phyloP scores from a whole-genome alignment of 2,797 vertebrate genomes.

The Todus mexicanus region DNA sequence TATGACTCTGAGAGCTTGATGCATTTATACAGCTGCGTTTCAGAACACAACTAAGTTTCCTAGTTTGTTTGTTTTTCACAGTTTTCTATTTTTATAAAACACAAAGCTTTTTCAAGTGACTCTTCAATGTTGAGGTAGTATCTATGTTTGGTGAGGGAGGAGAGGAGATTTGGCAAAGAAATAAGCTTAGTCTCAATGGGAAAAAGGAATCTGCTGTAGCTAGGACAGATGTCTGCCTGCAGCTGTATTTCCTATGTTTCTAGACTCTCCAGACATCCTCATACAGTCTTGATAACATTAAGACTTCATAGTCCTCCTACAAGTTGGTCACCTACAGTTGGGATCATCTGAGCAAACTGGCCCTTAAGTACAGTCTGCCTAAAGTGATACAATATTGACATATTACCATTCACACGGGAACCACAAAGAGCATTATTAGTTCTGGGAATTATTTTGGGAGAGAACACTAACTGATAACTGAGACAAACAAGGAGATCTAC shows the following conservation, averaged over 20 bases:
- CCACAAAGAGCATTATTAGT: not conserved
- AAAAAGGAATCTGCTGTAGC: not conserved
- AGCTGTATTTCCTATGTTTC: not conserved
- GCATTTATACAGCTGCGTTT: not conserved
- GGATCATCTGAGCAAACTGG: not conserved
- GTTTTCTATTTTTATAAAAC: not conserved
- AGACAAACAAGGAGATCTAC: not conserved
- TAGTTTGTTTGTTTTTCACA: not conserved
- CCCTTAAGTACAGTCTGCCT: not conserved
- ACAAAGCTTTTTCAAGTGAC: not conserved
- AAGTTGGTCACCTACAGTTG: not conserved
- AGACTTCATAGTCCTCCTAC: not conserved
- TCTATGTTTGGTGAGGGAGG: not conserved
- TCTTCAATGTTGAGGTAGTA: not conserved
- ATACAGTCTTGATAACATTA: not conserved
- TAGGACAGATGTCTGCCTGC: not conserved
- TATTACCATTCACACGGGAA: accelerated
- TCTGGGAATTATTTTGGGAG: not conserved
- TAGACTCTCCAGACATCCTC: not conserved
- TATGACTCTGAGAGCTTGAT: accelerated
- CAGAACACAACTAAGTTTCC: not conserved
- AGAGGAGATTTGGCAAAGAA: not conserved
- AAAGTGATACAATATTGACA: not conserved
- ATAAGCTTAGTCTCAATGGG: not conserved
- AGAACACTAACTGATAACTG: not conserved